Conservation (phyloP, 2,888 invertebrate species). For the Lithosia quadra region DNA sequence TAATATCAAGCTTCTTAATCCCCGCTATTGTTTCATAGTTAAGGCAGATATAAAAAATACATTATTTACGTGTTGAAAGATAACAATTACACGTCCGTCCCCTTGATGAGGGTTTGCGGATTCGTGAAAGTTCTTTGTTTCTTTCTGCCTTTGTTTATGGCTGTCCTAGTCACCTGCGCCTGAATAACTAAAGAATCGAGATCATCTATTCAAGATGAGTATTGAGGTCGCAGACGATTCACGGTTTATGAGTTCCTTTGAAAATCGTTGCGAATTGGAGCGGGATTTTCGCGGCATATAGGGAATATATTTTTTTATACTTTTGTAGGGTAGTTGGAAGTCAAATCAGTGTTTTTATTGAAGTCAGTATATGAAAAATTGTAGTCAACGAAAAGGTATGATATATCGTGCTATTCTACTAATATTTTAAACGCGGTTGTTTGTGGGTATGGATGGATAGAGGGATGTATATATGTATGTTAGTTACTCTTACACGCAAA, state of each 20-base stretch:
- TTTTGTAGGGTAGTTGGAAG: background rate
- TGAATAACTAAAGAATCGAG: slow-evolving; percentile 1
- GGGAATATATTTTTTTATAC: background rate
- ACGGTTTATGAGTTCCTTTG: background rate
- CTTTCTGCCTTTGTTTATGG: background rate
- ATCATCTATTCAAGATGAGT: background rate
- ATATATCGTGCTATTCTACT: too few relatives aligned
- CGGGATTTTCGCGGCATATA: background rate
- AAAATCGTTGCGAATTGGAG: background rate
- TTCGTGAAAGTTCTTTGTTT: slow-evolving; percentile 6
- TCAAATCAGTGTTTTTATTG: background rate
- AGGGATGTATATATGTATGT: too few relatives aligned
- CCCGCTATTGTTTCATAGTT: background rate
- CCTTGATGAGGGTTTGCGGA: slow-evolving; percentile 15
- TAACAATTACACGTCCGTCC: slow-evolving; percentile 7
- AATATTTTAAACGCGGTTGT: too few relatives aligned
- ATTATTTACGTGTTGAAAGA: slow-evolving; percentile 2
- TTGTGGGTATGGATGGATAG: too few relatives aligned
- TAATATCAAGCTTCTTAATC: background rate
- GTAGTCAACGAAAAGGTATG: background rate
- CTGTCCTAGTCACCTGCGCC: background rate
- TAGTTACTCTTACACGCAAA: too few relatives aligned
- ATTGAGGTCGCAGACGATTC: background rate
- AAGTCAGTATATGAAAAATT: background rate
- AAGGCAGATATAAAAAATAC: background rate